Percentiles rank a stretch among this genome's conserved stretches.
Evolutionary conservation across 2,888 invertebrate species (phyloP).

Genomic region (Thymelicus sylvestris): DNA sequence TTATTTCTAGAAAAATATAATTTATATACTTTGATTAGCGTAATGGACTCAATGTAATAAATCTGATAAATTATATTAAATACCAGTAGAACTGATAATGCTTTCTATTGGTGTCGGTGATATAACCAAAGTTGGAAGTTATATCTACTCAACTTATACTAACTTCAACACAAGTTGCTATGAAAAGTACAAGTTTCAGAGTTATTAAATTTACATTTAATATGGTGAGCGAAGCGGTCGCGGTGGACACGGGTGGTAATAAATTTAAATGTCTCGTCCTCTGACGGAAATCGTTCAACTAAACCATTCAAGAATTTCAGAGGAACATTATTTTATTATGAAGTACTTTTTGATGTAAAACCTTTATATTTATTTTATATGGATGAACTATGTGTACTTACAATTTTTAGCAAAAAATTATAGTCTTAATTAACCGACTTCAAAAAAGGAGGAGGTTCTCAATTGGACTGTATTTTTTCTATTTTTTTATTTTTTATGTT

Average conservation of each 20-base stretch:
- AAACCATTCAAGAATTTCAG: not conserved
- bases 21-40: too few relatives aligned
- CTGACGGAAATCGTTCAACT: not conserved
- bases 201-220: slow-evolving; percentile 8
- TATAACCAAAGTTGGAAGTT: not conserved
- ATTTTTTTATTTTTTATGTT: too few relatives aligned
- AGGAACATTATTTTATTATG: not conserved
- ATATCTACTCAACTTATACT: not conserved
- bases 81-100: not conserved
- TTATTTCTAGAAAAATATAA: too few relatives aligned
- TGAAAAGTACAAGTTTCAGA: not conserved
- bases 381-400: too few relatives aligned
- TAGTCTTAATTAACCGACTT: too few relatives aligned
- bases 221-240: not conserved
- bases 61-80: too few relatives aligned
- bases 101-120: not conserved
- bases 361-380: too few relatives aligned
- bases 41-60: too few relatives aligned
- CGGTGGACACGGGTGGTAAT: not conserved
- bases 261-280: not conserved
- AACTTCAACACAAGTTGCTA: not conserved
- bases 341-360: too few relatives aligned
- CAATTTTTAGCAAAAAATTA: too few relatives aligned
- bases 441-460: too few relatives aligned
- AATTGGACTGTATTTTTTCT: too few relatives aligned